phyloP scores from a whole-genome alignment of 2,113 vertebrate genomes.

The Alaudala cheleensis region DNA sequence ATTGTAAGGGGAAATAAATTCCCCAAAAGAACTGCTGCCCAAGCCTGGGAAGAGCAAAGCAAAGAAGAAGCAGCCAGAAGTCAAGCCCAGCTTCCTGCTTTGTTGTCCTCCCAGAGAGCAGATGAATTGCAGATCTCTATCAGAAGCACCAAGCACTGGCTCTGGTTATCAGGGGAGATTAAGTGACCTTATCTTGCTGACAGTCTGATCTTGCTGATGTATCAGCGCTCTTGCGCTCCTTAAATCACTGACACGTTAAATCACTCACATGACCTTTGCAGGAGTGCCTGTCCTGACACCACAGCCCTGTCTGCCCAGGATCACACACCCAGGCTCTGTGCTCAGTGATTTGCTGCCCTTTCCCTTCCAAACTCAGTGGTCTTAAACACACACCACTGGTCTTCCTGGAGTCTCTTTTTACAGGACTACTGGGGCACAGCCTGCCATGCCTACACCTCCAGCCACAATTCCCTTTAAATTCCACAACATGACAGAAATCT shows the following conservation, averaged over 20 bases:
- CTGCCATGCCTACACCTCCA: neutral
- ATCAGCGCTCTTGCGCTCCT: accelerated
- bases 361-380: neutral
- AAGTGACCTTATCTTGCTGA: neutral
- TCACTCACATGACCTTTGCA: neutral
- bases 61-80: neutral
- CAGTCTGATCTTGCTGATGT: neutral
- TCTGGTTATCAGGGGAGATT: neutral
- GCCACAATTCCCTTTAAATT: neutral
- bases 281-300: neutral
- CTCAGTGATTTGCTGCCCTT: neutral
- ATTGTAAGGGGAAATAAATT: neutral
- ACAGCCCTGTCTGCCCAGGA: neutral
- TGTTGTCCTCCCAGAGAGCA: neutral
- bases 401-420: neutral
- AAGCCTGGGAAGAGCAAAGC: neutral
- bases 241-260: neutral
- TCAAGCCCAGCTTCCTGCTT: neutral
- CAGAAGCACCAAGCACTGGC: neutral
- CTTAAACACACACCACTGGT: neutral
- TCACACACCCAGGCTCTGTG: neutral
- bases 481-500: neutral
- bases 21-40: neutral
- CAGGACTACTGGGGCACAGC: neutral
- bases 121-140: neutral